A percentile compares a stretch with the other conserved stretches of the same genome.
Conservation (phyloP, 92 coral and sea anemone species). For the Palythoa caribaeorum region DNA sequence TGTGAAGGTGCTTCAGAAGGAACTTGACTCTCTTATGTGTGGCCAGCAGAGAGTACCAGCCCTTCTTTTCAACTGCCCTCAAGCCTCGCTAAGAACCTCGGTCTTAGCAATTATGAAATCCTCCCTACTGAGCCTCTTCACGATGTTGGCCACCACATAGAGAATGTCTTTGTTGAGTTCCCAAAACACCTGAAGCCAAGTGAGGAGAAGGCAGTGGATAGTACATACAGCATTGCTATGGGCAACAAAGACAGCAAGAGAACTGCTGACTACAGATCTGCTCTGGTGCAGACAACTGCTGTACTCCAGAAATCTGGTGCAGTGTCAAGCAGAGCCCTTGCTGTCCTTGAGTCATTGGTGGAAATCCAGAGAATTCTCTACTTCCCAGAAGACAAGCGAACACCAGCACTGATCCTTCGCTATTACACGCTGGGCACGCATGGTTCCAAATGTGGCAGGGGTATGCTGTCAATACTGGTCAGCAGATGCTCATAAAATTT, state of each 20-base stretch:
- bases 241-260: conserved; percentile 66
- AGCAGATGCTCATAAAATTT: conserved; percentile 15
- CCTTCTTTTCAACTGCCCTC: background rate
- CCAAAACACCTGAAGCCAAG: conserved; percentile 48
- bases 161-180: conserved; percentile 55
- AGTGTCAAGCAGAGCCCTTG: conserved; percentile 40
- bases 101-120: background rate
- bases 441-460: conserved; percentile 24
- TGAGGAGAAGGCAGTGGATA: conserved; percentile 31
- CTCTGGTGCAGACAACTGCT: conserved; percentile 53
- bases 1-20: too few relatives aligned
- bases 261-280: conserved; percentile 51
- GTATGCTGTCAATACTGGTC: conserved; percentile 18
- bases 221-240: conserved; percentile 2
- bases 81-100: background rate
- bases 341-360: conserved; percentile 50
- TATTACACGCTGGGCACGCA: conserved; percentile 44
- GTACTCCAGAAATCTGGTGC: conserved; percentile 45
- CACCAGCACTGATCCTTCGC: conserved; percentile 60
- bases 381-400: conserved; percentile 42
- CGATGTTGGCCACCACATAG: conserved; percentile 62
- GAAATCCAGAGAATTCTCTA: conserved; percentile 67
- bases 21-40: background rate
- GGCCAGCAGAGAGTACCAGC: background rate
- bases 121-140: background rate